A percentile compares a stretch with the other conserved stretches of the same genome.
Evolutionary conservation across 2,797 vertebrate species (phyloP).

Genomic region (Acrossocheilus wenchowensis): DNA sequence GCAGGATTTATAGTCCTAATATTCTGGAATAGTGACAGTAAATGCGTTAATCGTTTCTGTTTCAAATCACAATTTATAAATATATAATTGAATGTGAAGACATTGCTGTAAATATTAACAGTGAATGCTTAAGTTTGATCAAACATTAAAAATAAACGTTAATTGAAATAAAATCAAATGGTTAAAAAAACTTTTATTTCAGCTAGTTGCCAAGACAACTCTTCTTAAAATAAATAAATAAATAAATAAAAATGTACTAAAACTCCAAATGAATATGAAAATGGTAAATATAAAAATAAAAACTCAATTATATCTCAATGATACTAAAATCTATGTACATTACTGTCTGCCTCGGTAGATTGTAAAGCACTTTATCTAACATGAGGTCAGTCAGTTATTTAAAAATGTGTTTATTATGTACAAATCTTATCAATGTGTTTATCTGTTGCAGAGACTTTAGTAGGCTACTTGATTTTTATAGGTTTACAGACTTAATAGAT

Average conservation of each 20-base stretch:
- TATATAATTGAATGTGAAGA: background rate
- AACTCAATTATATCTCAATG: background rate
- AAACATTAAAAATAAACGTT: background rate
- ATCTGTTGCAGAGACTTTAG: background rate
- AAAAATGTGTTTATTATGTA: background rate
- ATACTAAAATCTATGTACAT: background rate
- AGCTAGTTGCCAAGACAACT: background rate
- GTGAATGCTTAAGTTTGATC: background rate
- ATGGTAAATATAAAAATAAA: background rate
- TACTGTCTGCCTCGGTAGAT: background rate
- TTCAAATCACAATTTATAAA: background rate
- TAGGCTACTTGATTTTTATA: background rate
- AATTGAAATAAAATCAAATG: background rate
- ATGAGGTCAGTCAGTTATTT: background rate
- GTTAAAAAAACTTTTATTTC: too few species aligned
- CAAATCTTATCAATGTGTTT: background rate
- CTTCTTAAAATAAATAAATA: background rate
- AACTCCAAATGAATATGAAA: background rate
- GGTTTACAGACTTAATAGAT: background rate
- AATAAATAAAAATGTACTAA: background rate
- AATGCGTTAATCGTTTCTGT: background rate
- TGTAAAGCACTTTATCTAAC: background rate
- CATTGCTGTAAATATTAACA: background rate
- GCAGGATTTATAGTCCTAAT: background rate
- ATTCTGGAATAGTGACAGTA: background rate